Evolutionary conservation across 2,113 vertebrate species (phyloP).

Genomic region (Cyprinodon variegatus): DNA sequence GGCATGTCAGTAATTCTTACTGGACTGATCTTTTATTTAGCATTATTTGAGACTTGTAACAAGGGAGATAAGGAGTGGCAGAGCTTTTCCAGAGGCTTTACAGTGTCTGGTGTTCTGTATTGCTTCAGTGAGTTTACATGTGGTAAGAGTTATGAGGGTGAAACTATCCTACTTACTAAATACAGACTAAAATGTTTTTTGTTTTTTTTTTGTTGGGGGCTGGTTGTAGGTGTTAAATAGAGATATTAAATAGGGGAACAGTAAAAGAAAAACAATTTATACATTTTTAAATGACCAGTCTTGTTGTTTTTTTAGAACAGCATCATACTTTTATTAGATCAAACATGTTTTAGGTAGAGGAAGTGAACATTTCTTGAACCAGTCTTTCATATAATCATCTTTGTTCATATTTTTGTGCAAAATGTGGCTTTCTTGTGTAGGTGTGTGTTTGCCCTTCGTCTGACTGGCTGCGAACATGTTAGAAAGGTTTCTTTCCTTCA

Average conservation of each 20-base stretch:
- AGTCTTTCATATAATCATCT: conserved; percentile 52
- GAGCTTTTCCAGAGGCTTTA: conserved; percentile 51
- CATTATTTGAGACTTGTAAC: conserved; percentile 71
- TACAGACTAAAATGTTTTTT: conserved; percentile 59
- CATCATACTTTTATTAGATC: conserved; percentile 82
- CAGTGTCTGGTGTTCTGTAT: conserved; percentile 27
- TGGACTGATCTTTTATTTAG: conserved; percentile 74
- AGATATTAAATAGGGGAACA: conserved; percentile 78
- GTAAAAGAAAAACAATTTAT: conserved; percentile 75
- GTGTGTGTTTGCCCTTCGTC: conserved; percentile 29
- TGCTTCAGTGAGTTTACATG: conserved; percentile 67
- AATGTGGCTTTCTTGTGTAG: conserved; percentile 33
- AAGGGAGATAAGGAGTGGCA: conserved; percentile 59
- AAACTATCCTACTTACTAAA: conserved; percentile 47
- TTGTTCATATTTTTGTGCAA: conserved; percentile 52
- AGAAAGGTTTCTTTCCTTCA: conserved; percentile 3
- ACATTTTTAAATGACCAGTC: conserved; percentile 72
- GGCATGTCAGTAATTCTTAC: conserved; percentile 58
- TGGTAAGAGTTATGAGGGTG: conserved; percentile 75
- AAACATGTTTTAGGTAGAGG: conserved; percentile 76
- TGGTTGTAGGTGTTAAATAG: conserved; percentile 69
- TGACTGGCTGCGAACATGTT: conserved; percentile 20
- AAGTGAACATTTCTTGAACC: conserved; percentile 43
- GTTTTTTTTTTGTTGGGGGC: conserved; percentile 75
- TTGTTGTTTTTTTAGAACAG: conserved; percentile 80